These are phyloP conservation scores for Euwallacea similis DNA, from an alignment of 1,140 invertebrate species.

Conservation along the genomic window DNA sequence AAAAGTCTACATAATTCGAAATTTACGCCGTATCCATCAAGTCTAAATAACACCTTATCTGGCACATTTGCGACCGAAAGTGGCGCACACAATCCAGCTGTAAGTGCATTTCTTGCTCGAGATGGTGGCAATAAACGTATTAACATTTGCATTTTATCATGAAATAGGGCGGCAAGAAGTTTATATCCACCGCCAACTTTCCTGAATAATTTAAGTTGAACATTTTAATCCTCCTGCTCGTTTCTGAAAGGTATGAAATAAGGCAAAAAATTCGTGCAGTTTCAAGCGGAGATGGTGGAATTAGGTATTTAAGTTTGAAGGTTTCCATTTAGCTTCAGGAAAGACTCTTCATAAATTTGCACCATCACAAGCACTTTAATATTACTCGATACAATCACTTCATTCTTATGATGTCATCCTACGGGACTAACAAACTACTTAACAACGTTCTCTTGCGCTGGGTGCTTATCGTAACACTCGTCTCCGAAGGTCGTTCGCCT, in stretches of 20 bases:
- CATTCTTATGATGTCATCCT: too few relatives aligned
- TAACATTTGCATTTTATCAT: slow-evolving; percentile 39
- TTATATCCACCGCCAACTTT: slow-evolving; percentile 33
- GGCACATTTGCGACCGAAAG: slow-evolving; percentile 19
- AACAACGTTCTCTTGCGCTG: too few relatives aligned
- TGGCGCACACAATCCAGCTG: slow-evolving; percentile 17
- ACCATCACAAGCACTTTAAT: too few relatives aligned
- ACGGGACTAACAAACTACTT: too few relatives aligned
- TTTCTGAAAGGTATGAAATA: not conserved
- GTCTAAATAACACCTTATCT: slow-evolving; percentile 27
- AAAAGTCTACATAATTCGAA: slow-evolving; percentile 11
- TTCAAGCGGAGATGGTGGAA: too few relatives aligned
- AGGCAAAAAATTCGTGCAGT: too few relatives aligned
- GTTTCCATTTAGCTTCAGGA: too few relatives aligned
- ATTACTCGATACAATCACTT: too few relatives aligned
- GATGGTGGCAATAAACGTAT: slow-evolving; percentile 37
- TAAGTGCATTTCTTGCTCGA: slow-evolving; percentile 33
- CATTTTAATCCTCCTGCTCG: slow-evolving; percentile 32
- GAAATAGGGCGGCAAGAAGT: slow-evolving; percentile 34
- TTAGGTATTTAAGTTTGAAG: too few relatives aligned
- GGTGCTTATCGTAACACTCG: too few relatives aligned
- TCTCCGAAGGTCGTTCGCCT: too few relatives aligned
- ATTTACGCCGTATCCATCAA: slow-evolving; percentile 17
- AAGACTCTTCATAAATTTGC: too few relatives aligned
- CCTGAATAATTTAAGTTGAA: slow-evolving; percentile 36